Base-by-base conservation (phyloP, 2,113 vertebrate species). In the Ondatra zibethicus region DNA sequence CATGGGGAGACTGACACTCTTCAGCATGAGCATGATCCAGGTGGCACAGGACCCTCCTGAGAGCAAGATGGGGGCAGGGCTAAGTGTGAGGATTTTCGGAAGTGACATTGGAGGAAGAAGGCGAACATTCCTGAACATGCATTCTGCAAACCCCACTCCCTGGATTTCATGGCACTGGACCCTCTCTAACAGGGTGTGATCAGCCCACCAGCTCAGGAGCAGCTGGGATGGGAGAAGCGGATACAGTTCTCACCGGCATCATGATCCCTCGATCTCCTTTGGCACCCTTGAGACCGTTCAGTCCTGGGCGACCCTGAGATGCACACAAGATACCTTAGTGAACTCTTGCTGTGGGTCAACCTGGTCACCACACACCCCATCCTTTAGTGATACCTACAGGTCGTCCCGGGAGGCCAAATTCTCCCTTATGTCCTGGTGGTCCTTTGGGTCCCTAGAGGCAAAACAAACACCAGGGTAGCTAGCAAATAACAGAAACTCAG, bases 381-480 rank as follows among this genome's bases (percentile, higher is more conserved):
- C 31, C 3, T 50, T n/a, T 80, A 39, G 13, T 33, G 63, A 90
- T 98, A 98, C 99, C 98, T 99, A 99, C 99, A 65, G 99, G 99
- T 89, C 99, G 98, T 96, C 99, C 99, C 0, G 99, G 99, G 72
- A 99, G 98, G 78, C 99, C 99, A 86, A 99, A 99, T 88, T 99
- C 99, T 98, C 99, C 99, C 98, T 99, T 99, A 17, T 98, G 98
- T 98, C 99, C 99, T 9, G 65, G 23, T 63, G 98, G 99, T 99
- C 99, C 99, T n/a, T 97, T 87, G n/a, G 99, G 99, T 11, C 99
- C 99, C 99, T 99, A 97, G 52, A 95, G 31, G 93, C 42, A 98
- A 98, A 96, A 96, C 6, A 97, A 95, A 97, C 72, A 42, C 9
- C 27, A 61, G 61, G 87, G 89, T 96, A 97, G n/a, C 82, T 96